Conservation (phyloP, 2,797 vertebrate genomes). For the Argya squamiceps region DNA sequence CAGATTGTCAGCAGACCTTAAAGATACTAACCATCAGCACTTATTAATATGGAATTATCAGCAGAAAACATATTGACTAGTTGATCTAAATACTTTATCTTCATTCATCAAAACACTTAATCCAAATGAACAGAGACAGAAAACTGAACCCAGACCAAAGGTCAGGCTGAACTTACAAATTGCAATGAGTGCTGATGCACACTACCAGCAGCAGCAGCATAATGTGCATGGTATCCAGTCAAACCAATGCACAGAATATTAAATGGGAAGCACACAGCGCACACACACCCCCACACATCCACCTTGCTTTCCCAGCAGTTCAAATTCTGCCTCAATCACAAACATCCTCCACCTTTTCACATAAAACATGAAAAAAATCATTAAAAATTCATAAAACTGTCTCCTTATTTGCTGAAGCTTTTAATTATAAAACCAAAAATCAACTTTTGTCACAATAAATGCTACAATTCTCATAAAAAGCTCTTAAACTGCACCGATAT, state of each 20-base stretch:
- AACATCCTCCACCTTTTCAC: neutral
- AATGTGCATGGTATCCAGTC: neutral
- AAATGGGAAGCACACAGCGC: neutral
- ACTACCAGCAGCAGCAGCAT: neutral
- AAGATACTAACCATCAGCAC: conserved; percentile 38
- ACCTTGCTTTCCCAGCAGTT: neutral
- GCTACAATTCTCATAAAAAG: neutral
- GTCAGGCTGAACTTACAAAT: conserved; percentile 46
- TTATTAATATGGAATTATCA: conserved; percentile 67
- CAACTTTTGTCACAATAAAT: neutral
- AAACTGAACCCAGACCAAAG: conserved; percentile 40
- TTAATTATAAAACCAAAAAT: neutral
- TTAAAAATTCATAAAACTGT: neutral
- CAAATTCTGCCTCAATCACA: neutral
- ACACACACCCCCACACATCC: neutral
- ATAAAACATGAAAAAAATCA: neutral
- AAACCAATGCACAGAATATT: neutral
- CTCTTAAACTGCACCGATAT: neutral
- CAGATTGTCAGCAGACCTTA: conserved; percentile 37
- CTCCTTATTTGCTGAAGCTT: neutral
- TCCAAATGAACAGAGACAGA: conserved; percentile 49
- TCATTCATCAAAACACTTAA: conserved; percentile 54
- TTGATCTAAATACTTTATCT: conserved; percentile 52
- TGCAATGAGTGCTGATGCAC: neutral
- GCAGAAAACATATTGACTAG: conserved; percentile 51